Conservation (phyloP, 2,888 invertebrate genomes). For the Tipula helvola region DNA sequence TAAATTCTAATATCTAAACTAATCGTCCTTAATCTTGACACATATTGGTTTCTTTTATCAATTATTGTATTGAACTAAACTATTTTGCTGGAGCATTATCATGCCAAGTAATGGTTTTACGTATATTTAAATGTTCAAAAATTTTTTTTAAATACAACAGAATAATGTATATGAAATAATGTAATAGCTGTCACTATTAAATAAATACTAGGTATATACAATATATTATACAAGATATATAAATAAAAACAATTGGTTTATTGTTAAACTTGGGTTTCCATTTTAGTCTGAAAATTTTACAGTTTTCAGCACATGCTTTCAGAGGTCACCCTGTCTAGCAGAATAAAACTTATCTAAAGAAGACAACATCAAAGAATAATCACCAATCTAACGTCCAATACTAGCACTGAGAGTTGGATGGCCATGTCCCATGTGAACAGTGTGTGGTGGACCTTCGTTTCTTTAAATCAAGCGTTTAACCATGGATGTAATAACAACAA, state of each 20-base stretch:
- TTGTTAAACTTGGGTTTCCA: not conserved
- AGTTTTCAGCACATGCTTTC: too few species aligned
- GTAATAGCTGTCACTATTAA: not conserved
- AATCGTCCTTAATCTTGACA: not conserved
- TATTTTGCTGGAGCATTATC: not conserved
- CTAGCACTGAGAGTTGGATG: too few species aligned
- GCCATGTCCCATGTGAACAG: too few species aligned
- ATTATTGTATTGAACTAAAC: not conserved
- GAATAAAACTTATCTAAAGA: too few species aligned
- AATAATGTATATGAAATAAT: not conserved
- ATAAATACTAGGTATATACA: conserved; percentile 4
- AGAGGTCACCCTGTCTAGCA: too few species aligned
- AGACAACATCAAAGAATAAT: too few species aligned
- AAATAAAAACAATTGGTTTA: not conserved
- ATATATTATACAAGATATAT: not conserved
- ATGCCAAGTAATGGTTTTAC: not conserved
- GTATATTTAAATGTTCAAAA: not conserved
- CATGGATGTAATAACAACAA: too few species aligned
- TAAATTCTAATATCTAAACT: not conserved
- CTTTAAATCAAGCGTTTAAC: too few species aligned
- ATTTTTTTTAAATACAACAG: not conserved
- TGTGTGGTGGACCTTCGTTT: too few species aligned
- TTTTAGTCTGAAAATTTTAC: not conserved
- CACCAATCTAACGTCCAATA: too few species aligned
- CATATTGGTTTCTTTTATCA: not conserved